phyloP scores from a whole-genome alignment of 2,113 vertebrate genomes.

The Tricholaema leucomelas region DNA sequence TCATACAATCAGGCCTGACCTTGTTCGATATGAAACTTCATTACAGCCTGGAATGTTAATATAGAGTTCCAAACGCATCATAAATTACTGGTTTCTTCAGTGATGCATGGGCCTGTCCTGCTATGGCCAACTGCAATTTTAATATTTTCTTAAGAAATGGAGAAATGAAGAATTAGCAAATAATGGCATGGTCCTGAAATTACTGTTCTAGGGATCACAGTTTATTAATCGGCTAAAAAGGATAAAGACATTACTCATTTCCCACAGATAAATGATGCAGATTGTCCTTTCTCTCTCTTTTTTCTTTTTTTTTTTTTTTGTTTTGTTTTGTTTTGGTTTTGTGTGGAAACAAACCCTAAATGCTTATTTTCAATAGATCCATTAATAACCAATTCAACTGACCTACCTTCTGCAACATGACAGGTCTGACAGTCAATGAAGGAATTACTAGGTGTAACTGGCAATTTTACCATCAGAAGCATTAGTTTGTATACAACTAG shows the following conservation, averaged over 20 bases:
- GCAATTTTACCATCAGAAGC: slow-evolving; percentile 49
- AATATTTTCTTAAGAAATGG: slow-evolving; percentile 41
- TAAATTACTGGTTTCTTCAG: slow-evolving; percentile 59
- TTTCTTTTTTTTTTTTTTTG: background rate
- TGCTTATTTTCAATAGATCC: slow-evolving; percentile 24
- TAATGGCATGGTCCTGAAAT: slow-evolving; percentile 37
- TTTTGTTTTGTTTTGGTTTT: background rate
- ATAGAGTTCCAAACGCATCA: slow-evolving; percentile 38
- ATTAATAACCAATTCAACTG: background rate
- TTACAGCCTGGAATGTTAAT: slow-evolving; percentile 61
- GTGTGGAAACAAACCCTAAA: background rate
- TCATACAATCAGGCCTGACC: slow-evolving; percentile 57
- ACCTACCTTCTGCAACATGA: slow-evolving; percentile 20
- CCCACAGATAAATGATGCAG: background rate
- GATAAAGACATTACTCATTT: slow-evolving; percentile 23
- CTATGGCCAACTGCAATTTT: slow-evolving; percentile 8
- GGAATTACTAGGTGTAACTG: background rate
- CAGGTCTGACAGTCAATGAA: slow-evolving; percentile 18
- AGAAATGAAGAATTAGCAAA: slow-evolving; percentile 62
- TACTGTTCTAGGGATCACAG: slow-evolving; percentile 35
- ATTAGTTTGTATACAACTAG: background rate
- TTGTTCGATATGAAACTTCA: slow-evolving; percentile 56
- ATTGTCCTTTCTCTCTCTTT: background rate
- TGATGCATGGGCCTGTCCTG: slow-evolving; percentile 17
- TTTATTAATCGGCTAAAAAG: slow-evolving; percentile 38